Percentiles rank a stretch among this genome's conserved stretches.
Evolutionary conservation across 2,888 invertebrate species (phyloP).

Genomic region (Hirtodrosophila alboralis): DNA sequence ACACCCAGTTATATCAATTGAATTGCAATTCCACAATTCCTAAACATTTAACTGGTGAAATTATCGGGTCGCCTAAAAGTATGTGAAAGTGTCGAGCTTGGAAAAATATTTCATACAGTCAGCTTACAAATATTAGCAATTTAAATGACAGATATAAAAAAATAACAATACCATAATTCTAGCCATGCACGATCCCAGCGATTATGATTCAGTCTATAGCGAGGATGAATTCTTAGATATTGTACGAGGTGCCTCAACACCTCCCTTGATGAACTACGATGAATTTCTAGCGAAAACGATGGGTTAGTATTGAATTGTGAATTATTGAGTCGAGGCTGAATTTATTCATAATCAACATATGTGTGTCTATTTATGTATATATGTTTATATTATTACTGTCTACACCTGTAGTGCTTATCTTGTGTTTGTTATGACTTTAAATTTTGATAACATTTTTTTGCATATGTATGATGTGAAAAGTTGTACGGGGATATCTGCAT

Average conservation of each 20-base stretch:
- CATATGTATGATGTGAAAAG: slow-evolving; percentile 25
- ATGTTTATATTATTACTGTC: slow-evolving; percentile 24
- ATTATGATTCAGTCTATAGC: slow-evolving; percentile 71
- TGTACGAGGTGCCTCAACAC: slow-evolving; percentile 56
- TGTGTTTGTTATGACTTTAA: slow-evolving; percentile 64
- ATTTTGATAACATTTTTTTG: slow-evolving; percentile 59
- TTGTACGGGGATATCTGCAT: not conserved
- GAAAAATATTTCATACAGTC: no score
- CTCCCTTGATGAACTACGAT: slow-evolving; percentile 66
- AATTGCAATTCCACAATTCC: not conserved
- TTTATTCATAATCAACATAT: not conserved
- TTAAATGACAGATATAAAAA: slow-evolving; percentile 1
- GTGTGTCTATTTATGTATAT: not conserved
- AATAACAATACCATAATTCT: no score
- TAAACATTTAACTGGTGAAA: not conserved
- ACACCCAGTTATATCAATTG: not conserved
- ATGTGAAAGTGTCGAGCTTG: slow-evolving; percentile 36
- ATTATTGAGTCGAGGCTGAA: no score
- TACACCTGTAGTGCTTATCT: slow-evolving; percentile 61
- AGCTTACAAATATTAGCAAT: no score
- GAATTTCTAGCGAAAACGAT: slow-evolving; percentile 64
- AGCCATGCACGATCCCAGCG: slow-evolving; percentile 70
- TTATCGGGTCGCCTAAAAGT: slow-evolving; percentile 43
- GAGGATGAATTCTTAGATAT: slow-evolving; percentile 59
- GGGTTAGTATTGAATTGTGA: slow-evolving; percentile 53